A percentile compares a stretch with the other conserved stretches of the same genome.
Evolutionary conservation across 2,888 invertebrate genomes (phyloP).

Genomic region (Cremastinae sp.): DNA sequence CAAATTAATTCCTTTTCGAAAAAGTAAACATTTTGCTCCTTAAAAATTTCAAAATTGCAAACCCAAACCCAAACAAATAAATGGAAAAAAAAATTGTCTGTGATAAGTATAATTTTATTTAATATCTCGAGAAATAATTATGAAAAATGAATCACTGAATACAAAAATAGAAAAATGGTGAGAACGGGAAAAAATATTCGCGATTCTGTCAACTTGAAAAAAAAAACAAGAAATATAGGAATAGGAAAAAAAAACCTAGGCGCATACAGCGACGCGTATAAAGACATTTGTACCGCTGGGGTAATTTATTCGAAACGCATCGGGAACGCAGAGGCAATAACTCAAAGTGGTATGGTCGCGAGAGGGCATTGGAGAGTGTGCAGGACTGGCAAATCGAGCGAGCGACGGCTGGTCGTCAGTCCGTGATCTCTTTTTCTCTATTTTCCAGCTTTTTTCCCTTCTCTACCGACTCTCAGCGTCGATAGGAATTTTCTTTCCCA

Average conservation of each 20-base stretch:
- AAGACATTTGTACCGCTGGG: conserved; percentile 22
- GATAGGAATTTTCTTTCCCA: conserved; percentile 12
- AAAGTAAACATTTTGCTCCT: too few species aligned
- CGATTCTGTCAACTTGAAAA: conserved; percentile 10
- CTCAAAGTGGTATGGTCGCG: conserved; percentile 62
- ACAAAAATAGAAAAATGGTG: too few species aligned
- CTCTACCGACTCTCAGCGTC: neutral
- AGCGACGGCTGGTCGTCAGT: conserved; percentile 58
- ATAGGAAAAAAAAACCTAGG: neutral
- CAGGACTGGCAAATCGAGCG: conserved; percentile 67
- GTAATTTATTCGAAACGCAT: conserved; percentile 69
- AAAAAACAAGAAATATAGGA: neutral
- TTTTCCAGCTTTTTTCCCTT: neutral
- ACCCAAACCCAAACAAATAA: too few species aligned
- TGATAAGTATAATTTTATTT: too few species aligned
- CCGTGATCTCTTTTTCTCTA: conserved; percentile 37
- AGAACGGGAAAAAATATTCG: conserved; percentile 12
- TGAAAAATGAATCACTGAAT: too few species aligned
- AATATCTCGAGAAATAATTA: too few species aligned
- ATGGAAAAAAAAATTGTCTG: too few species aligned
- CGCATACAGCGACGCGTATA: conserved; percentile 4
- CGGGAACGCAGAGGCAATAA: conserved; percentile 70
- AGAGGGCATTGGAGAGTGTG: conserved; percentile 40
- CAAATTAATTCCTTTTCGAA: too few species aligned
- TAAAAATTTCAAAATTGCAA: too few species aligned